Percentiles rank a stretch among this genome's conserved stretches.
phyloP scores from a whole-genome alignment of 1,140 invertebrate genomes.

The Ylistrum balloti region DNA sequence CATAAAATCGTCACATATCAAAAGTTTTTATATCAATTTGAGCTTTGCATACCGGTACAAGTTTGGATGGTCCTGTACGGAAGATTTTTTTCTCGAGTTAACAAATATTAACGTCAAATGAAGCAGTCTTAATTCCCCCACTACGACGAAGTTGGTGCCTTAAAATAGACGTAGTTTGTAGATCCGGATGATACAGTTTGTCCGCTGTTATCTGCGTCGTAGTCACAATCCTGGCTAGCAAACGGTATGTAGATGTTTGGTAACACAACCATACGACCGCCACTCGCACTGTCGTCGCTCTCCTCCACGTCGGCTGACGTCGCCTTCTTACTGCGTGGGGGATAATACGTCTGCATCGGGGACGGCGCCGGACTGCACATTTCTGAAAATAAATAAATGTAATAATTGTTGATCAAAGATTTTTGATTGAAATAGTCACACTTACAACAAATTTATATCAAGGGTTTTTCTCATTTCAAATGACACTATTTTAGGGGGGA shows the following conservation, averaged over 20 bases:
- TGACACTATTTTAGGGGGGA: no score
- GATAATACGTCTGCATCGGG: conserved; percentile 27
- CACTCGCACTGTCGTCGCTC: not conserved
- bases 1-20: not conserved
- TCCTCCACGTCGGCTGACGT: conserved; percentile 18
- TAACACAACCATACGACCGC: not conserved
- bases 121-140: not conserved
- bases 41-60: not conserved
- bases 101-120: not conserved
- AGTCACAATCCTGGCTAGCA: not conserved
- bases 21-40: not conserved
- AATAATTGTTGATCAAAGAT: no score
- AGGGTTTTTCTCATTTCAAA: no score
- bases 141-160: not conserved
- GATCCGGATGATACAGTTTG: not conserved
- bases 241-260: not conserved
- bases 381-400: not conserved
- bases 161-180: not conserved
- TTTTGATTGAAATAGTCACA: no score
- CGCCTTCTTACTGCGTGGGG: not conserved
- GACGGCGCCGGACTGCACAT: not conserved
- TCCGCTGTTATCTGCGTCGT: not conserved
- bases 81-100: not conserved
- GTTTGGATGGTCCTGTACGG: not conserved
- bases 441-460: no score